Conservation (phyloP, 2,113 vertebrate species). For the Piprites chloris region DNA sequence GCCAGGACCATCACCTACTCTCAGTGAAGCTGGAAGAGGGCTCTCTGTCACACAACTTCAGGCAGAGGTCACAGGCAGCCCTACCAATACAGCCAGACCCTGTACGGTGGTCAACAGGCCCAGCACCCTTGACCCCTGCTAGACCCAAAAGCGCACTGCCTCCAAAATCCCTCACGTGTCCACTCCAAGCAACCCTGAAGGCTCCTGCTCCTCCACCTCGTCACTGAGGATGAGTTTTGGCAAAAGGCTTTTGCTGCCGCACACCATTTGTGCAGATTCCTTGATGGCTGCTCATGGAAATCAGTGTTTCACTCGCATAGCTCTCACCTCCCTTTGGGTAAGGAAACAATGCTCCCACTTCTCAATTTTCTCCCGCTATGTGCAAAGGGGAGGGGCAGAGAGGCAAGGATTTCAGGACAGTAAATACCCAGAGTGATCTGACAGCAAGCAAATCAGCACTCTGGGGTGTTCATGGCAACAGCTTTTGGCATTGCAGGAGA, state of each 20-base stretch:
- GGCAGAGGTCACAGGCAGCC: background rate
- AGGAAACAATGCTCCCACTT: background rate
- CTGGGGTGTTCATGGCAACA: background rate
- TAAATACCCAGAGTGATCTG: background rate
- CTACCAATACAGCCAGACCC: background rate
- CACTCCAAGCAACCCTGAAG: background rate
- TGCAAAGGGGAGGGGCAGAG: background rate
- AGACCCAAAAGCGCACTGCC: background rate
- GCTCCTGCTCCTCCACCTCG: background rate
- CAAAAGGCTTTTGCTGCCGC: background rate
- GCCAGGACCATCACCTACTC: background rate
- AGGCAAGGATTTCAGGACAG: background rate
- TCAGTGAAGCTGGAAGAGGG: background rate
- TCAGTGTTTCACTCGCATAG: background rate
- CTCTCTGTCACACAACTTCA: rapidly evolving
- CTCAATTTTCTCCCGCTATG: background rate
- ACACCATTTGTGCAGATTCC: background rate
- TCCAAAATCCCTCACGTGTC: background rate
- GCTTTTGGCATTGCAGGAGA: background rate
- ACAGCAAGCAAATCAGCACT: background rate
- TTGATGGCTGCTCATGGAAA: background rate
- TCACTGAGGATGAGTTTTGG: background rate
- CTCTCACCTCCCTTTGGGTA: background rate
- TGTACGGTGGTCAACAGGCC: background rate
- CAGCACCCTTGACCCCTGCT: background rate